phyloP scores from a whole-genome alignment of 2,888 invertebrate genomes.

The Dicyrtoma fusca region DNA sequence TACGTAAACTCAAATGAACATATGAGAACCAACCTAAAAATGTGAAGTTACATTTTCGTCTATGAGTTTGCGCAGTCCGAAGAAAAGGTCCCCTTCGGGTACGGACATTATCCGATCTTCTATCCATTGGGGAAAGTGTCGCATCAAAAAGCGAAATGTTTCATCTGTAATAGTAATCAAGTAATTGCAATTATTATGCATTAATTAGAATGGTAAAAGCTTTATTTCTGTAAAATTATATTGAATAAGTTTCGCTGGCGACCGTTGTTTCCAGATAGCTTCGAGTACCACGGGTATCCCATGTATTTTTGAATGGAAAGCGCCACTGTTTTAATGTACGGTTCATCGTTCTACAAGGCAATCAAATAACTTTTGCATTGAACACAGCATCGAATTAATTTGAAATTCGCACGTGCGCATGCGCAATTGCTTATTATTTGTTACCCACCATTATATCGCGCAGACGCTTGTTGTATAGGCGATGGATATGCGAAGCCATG shows the following conservation, averaged over 20 bases:
- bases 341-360: slow-evolving; percentile 32
- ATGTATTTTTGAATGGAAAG: slow-evolving; percentile 32
- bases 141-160: slow-evolving; percentile 19
- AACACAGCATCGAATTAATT: slow-evolving; percentile 1
- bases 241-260: neutral
- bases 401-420: neutral
- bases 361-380: neutral
- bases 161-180: too few relatives aligned
- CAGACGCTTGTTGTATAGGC: slow-evolving; percentile 39
- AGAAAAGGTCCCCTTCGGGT: slow-evolving; percentile 33
- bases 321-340: slow-evolving; percentile 40
- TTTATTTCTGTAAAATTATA: too few relatives aligned
- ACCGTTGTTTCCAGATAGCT: slow-evolving; percentile 34
- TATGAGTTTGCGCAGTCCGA: slow-evolving; percentile 30
- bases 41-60: slow-evolving; percentile 29
- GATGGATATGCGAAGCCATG: slow-evolving; percentile 37
- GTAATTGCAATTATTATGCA: too few relatives aligned
- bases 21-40: neutral
- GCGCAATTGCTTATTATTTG: neutral
- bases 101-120: slow-evolving; percentile 18
- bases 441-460: slow-evolving; percentile 37
- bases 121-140: slow-evolving; percentile 31
- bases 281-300: slow-evolving; percentile 40
- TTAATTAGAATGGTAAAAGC: too few relatives aligned
- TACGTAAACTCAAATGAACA: neutral